phyloP scores from a whole-genome alignment of 2,113 vertebrate species.

The Mesitornis unicolor region DNA sequence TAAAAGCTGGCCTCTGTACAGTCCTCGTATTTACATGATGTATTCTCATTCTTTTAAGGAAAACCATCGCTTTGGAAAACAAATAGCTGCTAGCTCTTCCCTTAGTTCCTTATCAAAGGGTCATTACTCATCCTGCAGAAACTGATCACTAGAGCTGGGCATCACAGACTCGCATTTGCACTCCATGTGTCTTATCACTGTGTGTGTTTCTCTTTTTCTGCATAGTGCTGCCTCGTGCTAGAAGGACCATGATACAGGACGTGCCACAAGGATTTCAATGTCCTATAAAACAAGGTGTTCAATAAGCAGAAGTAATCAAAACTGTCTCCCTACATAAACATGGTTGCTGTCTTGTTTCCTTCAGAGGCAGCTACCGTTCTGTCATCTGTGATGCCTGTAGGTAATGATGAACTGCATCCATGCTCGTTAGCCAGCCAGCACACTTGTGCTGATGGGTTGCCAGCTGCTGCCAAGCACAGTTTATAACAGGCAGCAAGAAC shows the following conservation, averaged over 20 bases:
- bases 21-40: neutral
- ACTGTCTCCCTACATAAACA: neutral
- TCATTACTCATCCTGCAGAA: neutral
- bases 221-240: neutral
- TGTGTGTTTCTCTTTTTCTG: neutral
- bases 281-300: neutral
- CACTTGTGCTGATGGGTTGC: neutral
- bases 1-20: neutral
- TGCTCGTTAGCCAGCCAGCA: neutral
- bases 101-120: neutral
- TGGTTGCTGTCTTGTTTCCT: conserved; percentile 1
- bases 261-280: neutral
- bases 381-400: neutral
- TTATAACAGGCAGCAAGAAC: neutral
- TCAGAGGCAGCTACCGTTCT: neutral
- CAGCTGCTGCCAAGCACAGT: neutral
- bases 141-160: neutral
- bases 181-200: neutral
- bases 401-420: neutral
- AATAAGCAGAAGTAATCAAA: neutral
- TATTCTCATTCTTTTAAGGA: neutral
- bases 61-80: neutral
- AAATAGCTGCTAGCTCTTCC: neutral
- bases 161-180: neutral
- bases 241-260: neutral